These are phyloP conservation scores for Dendrolimus houi DNA, from an alignment of 2,888 invertebrate genomes.

Conservation along the genomic window DNA sequence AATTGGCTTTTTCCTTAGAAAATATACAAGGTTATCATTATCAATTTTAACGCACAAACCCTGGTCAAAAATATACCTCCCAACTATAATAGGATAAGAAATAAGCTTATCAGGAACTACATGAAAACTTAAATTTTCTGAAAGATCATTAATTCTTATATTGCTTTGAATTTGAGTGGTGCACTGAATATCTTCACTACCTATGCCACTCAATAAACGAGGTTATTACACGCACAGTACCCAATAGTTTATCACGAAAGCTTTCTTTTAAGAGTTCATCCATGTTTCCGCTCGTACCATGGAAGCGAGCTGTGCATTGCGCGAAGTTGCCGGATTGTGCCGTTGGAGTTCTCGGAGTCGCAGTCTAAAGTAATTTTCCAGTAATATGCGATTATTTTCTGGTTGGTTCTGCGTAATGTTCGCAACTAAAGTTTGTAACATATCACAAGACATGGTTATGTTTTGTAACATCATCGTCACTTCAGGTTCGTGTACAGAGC, in stretches of 20 bases:
- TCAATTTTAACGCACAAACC: background rate
- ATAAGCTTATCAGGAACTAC: conserved; percentile 3
- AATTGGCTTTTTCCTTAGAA: background rate
- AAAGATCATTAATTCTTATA: background rate
- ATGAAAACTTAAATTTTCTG: conserved; percentile 1
- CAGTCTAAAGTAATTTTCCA: no score
- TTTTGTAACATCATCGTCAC: no score
- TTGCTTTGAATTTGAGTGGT: background rate
- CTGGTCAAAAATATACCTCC: conserved; percentile 3
- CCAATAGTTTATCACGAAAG: conserved; percentile 1
- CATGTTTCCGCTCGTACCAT: no score
- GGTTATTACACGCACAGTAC: background rate
- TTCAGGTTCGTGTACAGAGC: no score
- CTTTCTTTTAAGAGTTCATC: background rate
- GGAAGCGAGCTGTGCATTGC: no score
- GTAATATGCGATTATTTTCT: no score
- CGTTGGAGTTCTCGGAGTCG: no score
- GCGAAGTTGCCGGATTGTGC: no score
- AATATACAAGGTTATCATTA: background rate
- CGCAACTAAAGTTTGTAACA: no score
- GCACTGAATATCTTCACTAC: background rate
- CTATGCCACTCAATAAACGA: no score
- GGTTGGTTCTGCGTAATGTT: no score
- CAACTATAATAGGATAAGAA: conserved; percentile 1
- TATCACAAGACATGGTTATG: no score